Conservation (phyloP, 2,797 vertebrate genomes). For the Hyperoplus lanceolatus region DNA sequence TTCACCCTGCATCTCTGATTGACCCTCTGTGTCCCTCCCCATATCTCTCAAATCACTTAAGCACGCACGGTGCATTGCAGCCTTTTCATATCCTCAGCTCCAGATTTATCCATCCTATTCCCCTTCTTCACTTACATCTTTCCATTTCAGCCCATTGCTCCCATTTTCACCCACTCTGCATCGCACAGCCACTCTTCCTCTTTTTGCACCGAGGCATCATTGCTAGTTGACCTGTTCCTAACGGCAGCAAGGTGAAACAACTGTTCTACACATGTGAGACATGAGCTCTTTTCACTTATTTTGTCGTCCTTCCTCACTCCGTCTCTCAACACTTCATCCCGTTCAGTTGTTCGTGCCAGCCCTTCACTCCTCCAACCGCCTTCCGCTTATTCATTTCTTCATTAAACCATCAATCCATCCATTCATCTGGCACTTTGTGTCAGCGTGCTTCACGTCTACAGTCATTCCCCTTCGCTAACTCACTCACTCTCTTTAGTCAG, state of each 20-base stretch:
- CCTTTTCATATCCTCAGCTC: slow-evolving; percentile 59
- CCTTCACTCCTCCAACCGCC: slow-evolving; percentile 18
- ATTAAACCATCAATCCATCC: slow-evolving; percentile 42
- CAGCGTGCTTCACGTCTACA: slow-evolving; percentile 24
- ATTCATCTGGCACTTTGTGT: slow-evolving; percentile 43
- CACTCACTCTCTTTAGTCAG: slow-evolving; percentile 31
- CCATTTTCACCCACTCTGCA: slow-evolving; percentile 62
- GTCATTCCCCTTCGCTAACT: slow-evolving; percentile 18
- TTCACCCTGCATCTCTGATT: slow-evolving; percentile 61
- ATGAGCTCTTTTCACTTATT: slow-evolving; percentile 48
- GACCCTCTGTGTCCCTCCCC: slow-evolving; percentile 64
- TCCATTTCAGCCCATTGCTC: slow-evolving; percentile 63
- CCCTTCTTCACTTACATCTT: slow-evolving; percentile 41
- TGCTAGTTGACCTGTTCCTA: slow-evolving; percentile 75
- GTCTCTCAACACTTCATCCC: slow-evolving; percentile 17
- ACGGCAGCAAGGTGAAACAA: slow-evolving; percentile 69
- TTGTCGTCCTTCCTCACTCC: slow-evolving; percentile 1
- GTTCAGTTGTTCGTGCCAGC: slow-evolving; percentile 10
- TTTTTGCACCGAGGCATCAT: slow-evolving; percentile 53
- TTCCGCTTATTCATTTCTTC: slow-evolving; percentile 36
- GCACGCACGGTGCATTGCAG: slow-evolving; percentile 41
- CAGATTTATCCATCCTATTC: slow-evolving; percentile 57
- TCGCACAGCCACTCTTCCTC: slow-evolving; percentile 40
- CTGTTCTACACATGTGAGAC: slow-evolving; percentile 63
- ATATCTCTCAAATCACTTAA: slow-evolving; percentile 68